Base-by-base conservation (phyloP, 2,797 vertebrate genomes). In the Catostomus latipinnis region DNA sequence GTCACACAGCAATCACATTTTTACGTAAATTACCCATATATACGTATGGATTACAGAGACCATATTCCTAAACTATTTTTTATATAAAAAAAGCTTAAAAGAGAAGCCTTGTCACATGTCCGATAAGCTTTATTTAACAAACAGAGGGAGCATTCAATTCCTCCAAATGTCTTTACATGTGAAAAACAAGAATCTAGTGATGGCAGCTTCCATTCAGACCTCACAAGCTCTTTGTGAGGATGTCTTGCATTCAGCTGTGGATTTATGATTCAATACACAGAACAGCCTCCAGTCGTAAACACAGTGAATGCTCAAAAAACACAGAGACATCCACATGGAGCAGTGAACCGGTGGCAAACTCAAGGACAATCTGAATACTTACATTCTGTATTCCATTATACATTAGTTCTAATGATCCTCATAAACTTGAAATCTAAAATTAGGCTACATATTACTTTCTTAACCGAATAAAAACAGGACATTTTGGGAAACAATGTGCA, bases 181-280 rank as follows among this genome's bases (percentile, higher is more conserved):
- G n/a, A 65, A 70, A 73, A 60, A 13, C 14, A 76, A 76, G n/a
- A 58, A 18, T 34, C 9, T 52, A 76, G 60, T 61, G 76, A 74
- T 53, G 22, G 49, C 52, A 22, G 62, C 60, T 61, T 82, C 34
- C 58, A 43, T 53, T 70, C 22, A 57, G 52, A 52, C 46, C 54
- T 46, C 6, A 34, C 34, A 34, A 74, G 73, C 48, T 83, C 61
- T 81, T 83, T 34, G 34, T 81, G 65, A 52, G 43, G 53, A 66
- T 58, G 70, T 82, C 76, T 18, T 71, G 53, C 48, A 62, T 61
- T 82, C 58, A 65, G 62, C 6, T 9, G 4, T 14, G 52, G 67
- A 82, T 84, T 80, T 81, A 84, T 71, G 49, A 77, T 74, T 86
- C 65, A 65, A 56, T 82, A 82, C 82, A 80, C 73, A 49, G 12